phyloP scores from a whole-genome alignment of 2,113 vertebrate species.

The Triplophysa tibetana region DNA sequence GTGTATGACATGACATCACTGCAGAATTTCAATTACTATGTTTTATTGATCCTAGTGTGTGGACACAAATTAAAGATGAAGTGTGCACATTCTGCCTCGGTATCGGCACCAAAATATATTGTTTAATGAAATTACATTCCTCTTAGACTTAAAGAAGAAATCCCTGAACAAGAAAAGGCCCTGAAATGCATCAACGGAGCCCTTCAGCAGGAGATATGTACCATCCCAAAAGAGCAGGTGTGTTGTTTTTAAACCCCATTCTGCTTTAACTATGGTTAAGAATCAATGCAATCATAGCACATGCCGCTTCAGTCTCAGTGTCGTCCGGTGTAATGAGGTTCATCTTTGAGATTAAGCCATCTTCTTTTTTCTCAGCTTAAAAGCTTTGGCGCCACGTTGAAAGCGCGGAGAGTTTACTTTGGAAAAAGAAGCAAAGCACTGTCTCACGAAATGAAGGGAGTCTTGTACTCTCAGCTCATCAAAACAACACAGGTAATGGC shows the following conservation, averaged over 20 bases:
- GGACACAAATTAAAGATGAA: background rate
- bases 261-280: background rate
- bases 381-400: conserved; percentile 68
- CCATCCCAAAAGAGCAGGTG: conserved; percentile 69
- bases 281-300: background rate
- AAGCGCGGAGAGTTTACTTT: conserved; percentile 68
- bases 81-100: too few relatives aligned
- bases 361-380: conserved; percentile 61
- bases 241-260: conserved; percentile 4
- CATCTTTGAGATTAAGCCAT: background rate
- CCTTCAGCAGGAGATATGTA: conserved; percentile 65
- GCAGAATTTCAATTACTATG: background rate
- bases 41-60: background rate
- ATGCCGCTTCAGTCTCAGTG: background rate
- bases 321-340: background rate
- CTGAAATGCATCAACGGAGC: conserved; percentile 64
- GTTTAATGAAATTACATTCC: too few relatives aligned
- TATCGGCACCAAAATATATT: too few relatives aligned
- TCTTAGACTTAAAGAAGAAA: conserved; percentile 66
- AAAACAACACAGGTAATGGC: conserved; percentile 61
- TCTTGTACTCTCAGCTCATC: conserved; percentile 64
- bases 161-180: conserved; percentile 65
- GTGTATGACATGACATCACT: background rate
- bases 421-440: conserved; percentile 68
- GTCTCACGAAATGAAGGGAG: conserved; percentile 72